Evolutionary conservation across 92 coral and sea anemone genomes (phyloP).

Genomic region (Siderastrea radians): DNA sequence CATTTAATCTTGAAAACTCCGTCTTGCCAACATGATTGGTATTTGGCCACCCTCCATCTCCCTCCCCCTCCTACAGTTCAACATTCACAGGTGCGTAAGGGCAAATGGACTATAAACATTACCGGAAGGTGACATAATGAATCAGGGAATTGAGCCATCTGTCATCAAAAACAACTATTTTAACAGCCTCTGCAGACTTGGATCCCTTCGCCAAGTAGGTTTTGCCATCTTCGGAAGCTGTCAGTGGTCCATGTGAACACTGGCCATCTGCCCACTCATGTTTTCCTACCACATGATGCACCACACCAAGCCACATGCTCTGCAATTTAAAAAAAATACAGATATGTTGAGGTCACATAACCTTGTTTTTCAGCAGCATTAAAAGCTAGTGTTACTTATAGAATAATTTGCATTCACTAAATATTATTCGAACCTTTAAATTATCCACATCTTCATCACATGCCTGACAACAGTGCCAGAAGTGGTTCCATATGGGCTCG

Average conservation of each 20-base stretch:
- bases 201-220: conserved; percentile 42
- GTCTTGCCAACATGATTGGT: not conserved
- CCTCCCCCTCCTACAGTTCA: not conserved
- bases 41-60: not conserved
- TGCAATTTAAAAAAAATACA: conserved; percentile 11
- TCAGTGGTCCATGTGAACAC: conserved; percentile 73
- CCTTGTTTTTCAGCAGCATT: not conserved
- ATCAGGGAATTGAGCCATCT: conserved; percentile 56
- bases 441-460: conserved; percentile 53
- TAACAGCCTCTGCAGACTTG: conserved; percentile 65
- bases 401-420: conserved; percentile 10
- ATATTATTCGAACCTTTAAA: conserved; percentile 35
- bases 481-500: conserved; percentile 66
- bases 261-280: conserved; percentile 79
- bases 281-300: conserved; percentile 73
- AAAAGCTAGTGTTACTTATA: conserved; percentile 7
- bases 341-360: not conserved
- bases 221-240: conserved; percentile 49
- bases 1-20: not conserved
- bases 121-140: conserved; percentile 73
- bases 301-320: conserved; percentile 67
- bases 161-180: conserved; percentile 62
- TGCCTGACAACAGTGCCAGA: conserved; percentile 60
- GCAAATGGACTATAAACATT: not conserved
- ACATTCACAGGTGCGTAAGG: not conserved